phyloP scores from a whole-genome alignment of 2,888 invertebrate species.

The Volucella zonaria region DNA sequence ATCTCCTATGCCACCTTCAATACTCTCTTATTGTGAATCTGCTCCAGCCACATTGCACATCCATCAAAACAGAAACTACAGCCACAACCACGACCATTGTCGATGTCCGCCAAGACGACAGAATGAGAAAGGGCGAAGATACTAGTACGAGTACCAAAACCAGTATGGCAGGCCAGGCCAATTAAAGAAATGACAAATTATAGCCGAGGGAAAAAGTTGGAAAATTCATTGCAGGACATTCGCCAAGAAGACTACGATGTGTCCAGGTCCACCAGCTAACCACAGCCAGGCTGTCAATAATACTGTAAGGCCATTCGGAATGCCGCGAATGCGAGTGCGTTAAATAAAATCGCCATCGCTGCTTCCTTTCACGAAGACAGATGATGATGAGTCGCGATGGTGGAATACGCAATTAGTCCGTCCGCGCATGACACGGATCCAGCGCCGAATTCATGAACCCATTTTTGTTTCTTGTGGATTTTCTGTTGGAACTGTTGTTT shows the following conservation, averaged over 20 bases:
- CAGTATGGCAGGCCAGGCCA: conserved; percentile 75
- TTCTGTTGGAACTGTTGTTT: conserved; percentile 25
- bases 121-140: conserved; percentile 46
- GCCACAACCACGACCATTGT: conserved; percentile 1
- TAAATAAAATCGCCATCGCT: conserved; percentile 73
- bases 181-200: conserved; percentile 80
- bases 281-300: background rate
- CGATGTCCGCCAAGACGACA: conserved; percentile 14
- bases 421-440: conserved; percentile 65
- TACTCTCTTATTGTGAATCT: background rate
- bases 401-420: conserved; percentile 73
- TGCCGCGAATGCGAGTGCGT: conserved; percentile 75
- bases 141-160: too few species aligned
- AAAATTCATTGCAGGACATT: conserved; percentile 73
- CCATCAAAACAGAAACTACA: conserved; percentile 34
- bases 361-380: conserved; percentile 68
- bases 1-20: conserved; percentile 24
- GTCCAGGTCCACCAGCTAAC: conserved; percentile 29
- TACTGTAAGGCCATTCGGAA: conserved; percentile 47
- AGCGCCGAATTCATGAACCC: conserved; percentile 57
- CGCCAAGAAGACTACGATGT: conserved; percentile 37
- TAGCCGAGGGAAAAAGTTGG: conserved; percentile 74
- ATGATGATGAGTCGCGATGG: conserved; percentile 72
- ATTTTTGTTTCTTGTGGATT: conserved; percentile 28
- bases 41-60: conserved; percentile 43